phyloP scores from a whole-genome alignment of 2,888 invertebrate species.

The Arrhopalites spinosus region DNA sequence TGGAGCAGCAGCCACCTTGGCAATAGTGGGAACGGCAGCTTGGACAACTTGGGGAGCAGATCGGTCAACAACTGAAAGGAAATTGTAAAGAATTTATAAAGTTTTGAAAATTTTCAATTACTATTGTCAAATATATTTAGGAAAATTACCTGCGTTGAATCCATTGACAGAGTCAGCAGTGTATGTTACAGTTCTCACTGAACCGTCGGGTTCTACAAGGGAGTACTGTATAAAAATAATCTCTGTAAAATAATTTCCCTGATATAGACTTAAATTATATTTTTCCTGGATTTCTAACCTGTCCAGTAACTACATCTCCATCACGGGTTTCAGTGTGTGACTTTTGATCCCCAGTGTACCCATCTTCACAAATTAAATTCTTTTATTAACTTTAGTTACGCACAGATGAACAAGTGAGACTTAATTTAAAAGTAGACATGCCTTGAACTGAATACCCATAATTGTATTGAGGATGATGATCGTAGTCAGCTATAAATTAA shows the following conservation, averaged over 20 bases:
- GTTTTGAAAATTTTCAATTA: too few species aligned
- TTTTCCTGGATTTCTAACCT: not conserved
- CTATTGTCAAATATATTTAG: too few species aligned
- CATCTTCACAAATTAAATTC: not conserved
- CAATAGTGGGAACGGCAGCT: conserved; percentile 4
- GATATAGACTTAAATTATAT: not conserved
- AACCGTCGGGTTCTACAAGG: conserved; percentile 47
- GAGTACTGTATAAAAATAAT: conserved; percentile 35
- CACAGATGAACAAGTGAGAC: too few species aligned
- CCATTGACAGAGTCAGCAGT: conserved; percentile 53
- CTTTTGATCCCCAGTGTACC: conserved; percentile 21
- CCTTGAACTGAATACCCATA: not conserved
- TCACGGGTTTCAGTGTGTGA: conserved; percentile 3
- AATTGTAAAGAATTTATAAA: too few species aligned
- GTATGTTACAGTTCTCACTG: conserved; percentile 53
- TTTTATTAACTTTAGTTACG: too few species aligned
- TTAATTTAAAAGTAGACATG: too few species aligned
- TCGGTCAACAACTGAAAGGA: conserved; percentile 51
- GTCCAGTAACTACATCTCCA: conserved; percentile 8
- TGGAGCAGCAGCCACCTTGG: not conserved
- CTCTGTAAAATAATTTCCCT: not conserved
- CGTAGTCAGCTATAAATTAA: conserved; percentile 1
- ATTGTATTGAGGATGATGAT: conserved; percentile 18
- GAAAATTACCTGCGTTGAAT: conserved; percentile 55
- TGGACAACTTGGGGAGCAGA: conserved; percentile 29